Conservation (phyloP, 1,140 invertebrate genomes). For the Antheraea pernyi region DNA sequence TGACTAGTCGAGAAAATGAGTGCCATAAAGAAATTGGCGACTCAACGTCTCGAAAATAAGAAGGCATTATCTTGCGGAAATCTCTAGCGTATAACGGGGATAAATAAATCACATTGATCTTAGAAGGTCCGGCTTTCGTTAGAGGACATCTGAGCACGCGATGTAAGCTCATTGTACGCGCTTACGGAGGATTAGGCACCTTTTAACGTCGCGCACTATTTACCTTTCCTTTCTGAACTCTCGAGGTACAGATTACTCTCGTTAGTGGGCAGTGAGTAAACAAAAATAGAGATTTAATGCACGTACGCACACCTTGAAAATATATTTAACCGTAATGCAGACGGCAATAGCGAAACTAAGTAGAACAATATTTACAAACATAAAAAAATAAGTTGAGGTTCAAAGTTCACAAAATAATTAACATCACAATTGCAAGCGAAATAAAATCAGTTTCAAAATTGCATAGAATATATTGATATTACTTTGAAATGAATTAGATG, state of each 20-base stretch:
- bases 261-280: conserved; percentile 40
- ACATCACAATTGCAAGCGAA: too few relatives aligned
- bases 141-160: conserved; percentile 53
- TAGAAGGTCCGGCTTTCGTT: conserved; percentile 46
- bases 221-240: conserved; percentile 45
- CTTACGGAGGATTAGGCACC: conserved; percentile 63
- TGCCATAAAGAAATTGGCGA: conserved; percentile 25
- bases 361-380: background rate
- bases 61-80: conserved; percentile 40
- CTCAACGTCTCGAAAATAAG: conserved; percentile 34
- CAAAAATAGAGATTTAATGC: conserved; percentile 14
- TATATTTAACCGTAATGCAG: background rate
- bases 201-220: conserved; percentile 68
- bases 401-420: too few relatives aligned
- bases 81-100: conserved; percentile 32
- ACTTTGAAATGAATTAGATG: too few relatives aligned
- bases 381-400: background rate
- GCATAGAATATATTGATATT: too few relatives aligned
- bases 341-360: background rate
- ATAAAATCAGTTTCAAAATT: too few relatives aligned
- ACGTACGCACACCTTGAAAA: background rate
- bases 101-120: conserved; percentile 60
- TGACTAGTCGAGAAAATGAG: conserved; percentile 19
- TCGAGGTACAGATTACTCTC: conserved; percentile 38
- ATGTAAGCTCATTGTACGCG: conserved; percentile 66